Base-by-base conservation (phyloP, 2,113 vertebrate genomes). In the Chionomys nivalis region DNA sequence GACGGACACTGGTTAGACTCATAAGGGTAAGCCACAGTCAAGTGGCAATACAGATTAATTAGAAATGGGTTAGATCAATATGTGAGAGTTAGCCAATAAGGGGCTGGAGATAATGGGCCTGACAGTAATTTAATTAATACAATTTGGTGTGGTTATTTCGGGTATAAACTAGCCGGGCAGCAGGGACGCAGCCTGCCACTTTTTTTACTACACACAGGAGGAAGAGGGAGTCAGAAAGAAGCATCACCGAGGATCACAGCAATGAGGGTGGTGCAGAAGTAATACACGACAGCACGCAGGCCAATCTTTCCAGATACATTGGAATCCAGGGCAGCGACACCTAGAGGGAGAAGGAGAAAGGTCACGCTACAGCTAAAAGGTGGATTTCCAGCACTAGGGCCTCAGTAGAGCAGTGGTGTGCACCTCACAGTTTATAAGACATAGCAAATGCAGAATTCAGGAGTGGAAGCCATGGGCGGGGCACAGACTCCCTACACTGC, bases 311-410 rank as follows among this genome's bases (percentile, higher is more conserved):
- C 99, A 86, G 99, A 99, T 39, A 99, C 97, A 2, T 97, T 99
- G 6, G 99, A 99, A 98, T 99, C 99, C 98, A 99, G 98, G 19
- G 99, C 99, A 94, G 99, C 99, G 79, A 99, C 99, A 96, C 99
- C 99, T 99, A 97, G 44, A 36, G 66, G 89, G 42, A 95, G 79
- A 93, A 78, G 73, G 8, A 52, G 92, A 96, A 82, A 82, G 61
- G 61, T 1, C 58, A 86, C 0, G 26, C 26, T n/a, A 14, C 11
- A 42, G 81, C 11, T 65, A 88, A 26, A 82, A 61, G 78, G 90
- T 3, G 95, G 23, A 7, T 28, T 95, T 26, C 72, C 9, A 70
- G 96, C 36, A 91, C 19, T 24, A 77, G 76, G 2, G 82, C 47
- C 21, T 88, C 39, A 82, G 83, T 3, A 72, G 89, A 47, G 13